Conservation (phyloP, 2,113 vertebrate species). For the Connochaetes taurinus region DNA sequence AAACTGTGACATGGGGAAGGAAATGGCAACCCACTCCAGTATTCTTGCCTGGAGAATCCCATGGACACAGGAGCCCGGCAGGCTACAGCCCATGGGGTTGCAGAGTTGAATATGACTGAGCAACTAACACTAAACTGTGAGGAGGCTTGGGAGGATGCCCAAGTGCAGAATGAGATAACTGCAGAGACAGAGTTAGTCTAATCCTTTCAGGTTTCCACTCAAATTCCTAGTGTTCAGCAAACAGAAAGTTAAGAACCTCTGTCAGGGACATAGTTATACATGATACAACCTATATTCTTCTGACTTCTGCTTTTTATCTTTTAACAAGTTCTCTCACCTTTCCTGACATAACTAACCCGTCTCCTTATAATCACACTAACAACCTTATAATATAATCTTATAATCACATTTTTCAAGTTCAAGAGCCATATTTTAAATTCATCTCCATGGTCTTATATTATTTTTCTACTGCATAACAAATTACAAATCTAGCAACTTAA, state of each 20-base stretch:
- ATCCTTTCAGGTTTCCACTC: neutral
- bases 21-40: neutral
- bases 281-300: neutral
- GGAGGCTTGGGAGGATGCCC: neutral
- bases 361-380: neutral
- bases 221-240: neutral
- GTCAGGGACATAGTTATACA: neutral
- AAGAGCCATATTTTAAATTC: neutral
- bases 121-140: neutral
- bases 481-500: neutral
- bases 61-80: neutral
- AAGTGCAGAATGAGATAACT: neutral
- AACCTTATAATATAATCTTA: neutral
- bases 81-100: neutral
- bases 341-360: neutral
- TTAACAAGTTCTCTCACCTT: neutral
- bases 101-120: neutral
- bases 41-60: neutral
- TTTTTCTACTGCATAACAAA: neutral
- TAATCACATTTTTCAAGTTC: neutral
- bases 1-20: neutral
- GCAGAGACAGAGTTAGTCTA: neutral
- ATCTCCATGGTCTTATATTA: neutral
- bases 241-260: neutral
- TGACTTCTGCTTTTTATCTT: neutral